Evolutionary conservation across 2,888 invertebrate genomes (phyloP).

Genomic region (Gasteruption jaculator): DNA sequence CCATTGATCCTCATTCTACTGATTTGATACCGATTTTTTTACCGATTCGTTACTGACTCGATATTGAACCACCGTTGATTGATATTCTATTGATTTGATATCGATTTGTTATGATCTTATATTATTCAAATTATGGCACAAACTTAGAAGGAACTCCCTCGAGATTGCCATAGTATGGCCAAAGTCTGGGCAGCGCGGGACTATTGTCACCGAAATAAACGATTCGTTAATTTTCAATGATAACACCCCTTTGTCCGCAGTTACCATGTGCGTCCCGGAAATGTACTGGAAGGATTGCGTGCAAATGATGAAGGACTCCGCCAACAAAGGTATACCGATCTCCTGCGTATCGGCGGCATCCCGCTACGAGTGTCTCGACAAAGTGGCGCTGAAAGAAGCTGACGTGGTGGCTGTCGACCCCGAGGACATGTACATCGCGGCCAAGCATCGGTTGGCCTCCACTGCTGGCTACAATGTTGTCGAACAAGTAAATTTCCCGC

Average conservation of each 20-base stretch:
- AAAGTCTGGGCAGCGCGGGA: too few species aligned
- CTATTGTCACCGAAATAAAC: too few species aligned
- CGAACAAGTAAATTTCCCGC: slow-evolving; percentile 44
- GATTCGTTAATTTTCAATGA: too few species aligned
- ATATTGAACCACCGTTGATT: too few species aligned
- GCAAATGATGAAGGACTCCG: slow-evolving; percentile 63
- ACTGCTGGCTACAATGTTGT: slow-evolving; percentile 38
- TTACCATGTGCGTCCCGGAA: slow-evolving; percentile 72
- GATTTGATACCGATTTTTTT: too few species aligned
- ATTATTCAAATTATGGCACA: too few species aligned
- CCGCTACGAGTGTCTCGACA: slow-evolving; percentile 72
- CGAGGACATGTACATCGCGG: slow-evolving; percentile 83
- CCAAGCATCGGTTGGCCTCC: slow-evolving; percentile 49
- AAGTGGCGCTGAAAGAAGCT: slow-evolving; percentile 71
- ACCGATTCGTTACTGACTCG: too few species aligned
- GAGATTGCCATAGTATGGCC: too few species aligned
- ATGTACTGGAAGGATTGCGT: slow-evolving; percentile 61
- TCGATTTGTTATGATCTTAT: too few species aligned
- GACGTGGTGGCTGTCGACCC: slow-evolving; percentile 82
- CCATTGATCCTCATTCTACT: too few species aligned
- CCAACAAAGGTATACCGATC: slow-evolving; percentile 58
- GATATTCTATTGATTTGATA: too few species aligned
- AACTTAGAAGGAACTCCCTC: too few species aligned
- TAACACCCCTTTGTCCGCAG: slow-evolving; percentile 46
- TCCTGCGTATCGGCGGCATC: slow-evolving; percentile 70